Base-by-base conservation (phyloP, 2,113 vertebrate species). In the Hiodon alosoides region DNA sequence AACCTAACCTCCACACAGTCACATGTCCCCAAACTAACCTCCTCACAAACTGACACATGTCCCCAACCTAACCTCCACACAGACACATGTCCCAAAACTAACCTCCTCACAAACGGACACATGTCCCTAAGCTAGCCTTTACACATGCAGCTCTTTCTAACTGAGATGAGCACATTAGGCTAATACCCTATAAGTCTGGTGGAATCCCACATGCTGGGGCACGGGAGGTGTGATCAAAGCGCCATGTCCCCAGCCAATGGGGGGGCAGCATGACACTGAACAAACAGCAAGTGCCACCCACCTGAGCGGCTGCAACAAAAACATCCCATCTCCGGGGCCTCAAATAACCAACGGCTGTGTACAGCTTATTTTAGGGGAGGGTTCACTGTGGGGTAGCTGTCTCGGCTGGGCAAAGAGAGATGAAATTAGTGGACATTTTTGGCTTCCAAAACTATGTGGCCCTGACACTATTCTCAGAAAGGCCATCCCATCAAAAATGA, bases 321-420 rank as follows among this genome's bases (percentile, higher is more conserved):
- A 57, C 61, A 13, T 11, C 2, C 70, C 50, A 9, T 47, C 68
- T 4, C 13, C 59, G 9, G 58, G 54, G 71, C 57, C 50, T 60
- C 6, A 16, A 53, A 69, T 62, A 60, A 69, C 68, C 16, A 59
- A 69, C 9, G 6, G 5, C 67, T 67, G 14, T 47, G 3, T 6
- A 14, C 31, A 16, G 51, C 48, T 76, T 54, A 76, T 76, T 76
- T 76, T 70, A 70, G 74, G 10, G 31, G 67, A 46, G 31, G 11
- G 57, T 31, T 59, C 11, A 70, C 60, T 46, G 50, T 4, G 13
- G 50, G 51, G 51, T n/a, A 6, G 60, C 11, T 47, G 47, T 31
- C 69, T 58, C 69, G 16, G 16, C 53, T n/a, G 16, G 17, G 53
- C 5, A 57, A 46, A 71, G 46, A 67, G 66, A 50, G 47, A 67